These are phyloP conservation scores for Pheucticus melanocephalus DNA, from an alignment of 2,113 vertebrate genomes.

Conservation along the genomic window DNA sequence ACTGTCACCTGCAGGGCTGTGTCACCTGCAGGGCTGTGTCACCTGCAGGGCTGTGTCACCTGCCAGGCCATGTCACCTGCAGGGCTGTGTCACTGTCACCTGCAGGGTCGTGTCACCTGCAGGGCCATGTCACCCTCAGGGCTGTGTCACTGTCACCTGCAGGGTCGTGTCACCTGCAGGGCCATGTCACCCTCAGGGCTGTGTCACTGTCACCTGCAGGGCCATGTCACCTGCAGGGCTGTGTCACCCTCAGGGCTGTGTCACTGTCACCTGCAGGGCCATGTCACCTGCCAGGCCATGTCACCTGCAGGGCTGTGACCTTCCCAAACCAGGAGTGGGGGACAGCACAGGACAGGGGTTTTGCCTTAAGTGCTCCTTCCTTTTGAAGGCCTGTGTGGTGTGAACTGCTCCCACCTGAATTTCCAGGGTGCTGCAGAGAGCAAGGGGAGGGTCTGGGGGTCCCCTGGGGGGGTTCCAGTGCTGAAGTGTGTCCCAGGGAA, in stretches of 20 bases:
- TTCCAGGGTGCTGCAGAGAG: background rate
- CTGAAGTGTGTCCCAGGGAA: background rate
- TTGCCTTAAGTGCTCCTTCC: background rate
- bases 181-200: background rate
- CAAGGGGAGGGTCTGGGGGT: accelerated
- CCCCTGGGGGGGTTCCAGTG: accelerated
- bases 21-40: background rate
- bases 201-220: background rate
- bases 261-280: too few relatives aligned
- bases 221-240: background rate
- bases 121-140: too few relatives aligned
- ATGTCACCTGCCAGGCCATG: background rate
- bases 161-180: background rate
- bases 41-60: background rate
- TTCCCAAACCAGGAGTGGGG: background rate
- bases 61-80: background rate
- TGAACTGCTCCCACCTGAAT: background rate
- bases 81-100: background rate
- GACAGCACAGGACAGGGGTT: background rate
- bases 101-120: too few relatives aligned
- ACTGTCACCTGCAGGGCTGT: background rate
- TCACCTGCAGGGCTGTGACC: background rate
- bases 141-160: too few relatives aligned
- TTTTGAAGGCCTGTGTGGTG: background rate
- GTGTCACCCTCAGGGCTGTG: too few relatives aligned